These are phyloP conservation scores for Pseudonaja textilis DNA, from an alignment of 2,113 vertebrate species.

Conservation along the genomic window DNA sequence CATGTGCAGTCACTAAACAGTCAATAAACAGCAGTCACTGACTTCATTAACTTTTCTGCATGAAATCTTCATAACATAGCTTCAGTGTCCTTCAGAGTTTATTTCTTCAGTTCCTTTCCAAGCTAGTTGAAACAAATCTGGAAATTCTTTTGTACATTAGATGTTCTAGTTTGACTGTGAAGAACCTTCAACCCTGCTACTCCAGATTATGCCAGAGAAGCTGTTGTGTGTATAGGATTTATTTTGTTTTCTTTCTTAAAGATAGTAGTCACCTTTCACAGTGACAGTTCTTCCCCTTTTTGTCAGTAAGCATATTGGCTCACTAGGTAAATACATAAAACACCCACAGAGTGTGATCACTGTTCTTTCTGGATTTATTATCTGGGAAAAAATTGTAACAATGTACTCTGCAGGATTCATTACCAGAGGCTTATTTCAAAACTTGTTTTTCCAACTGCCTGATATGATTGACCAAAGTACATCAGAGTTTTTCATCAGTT, in stretches of 20 bases:
- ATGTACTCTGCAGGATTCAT: constrained; percentile 32
- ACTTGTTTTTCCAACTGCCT: constrained; percentile 51
- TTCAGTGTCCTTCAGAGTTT: neutral
- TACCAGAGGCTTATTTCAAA: constrained; percentile 46
- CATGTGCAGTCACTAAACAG: neutral
- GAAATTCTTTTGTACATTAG: neutral
- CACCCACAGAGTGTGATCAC: constrained; percentile 28
- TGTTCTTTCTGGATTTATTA: constrained; percentile 49
- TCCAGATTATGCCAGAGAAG: neutral
- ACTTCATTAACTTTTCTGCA: neutral
- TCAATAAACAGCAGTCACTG: neutral
- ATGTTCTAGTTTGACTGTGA: neutral
- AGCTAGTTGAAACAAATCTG: neutral
- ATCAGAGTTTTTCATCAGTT: constrained; percentile 48
- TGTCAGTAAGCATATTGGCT: neutral
- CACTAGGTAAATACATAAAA: constrained; percentile 22
- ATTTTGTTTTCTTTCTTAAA: neutral
- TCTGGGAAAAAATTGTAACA: constrained; percentile 48
- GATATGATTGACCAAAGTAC: constrained; percentile 41
- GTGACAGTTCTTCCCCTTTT: neutral
- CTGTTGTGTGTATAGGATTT: neutral
- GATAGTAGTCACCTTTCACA: neutral
- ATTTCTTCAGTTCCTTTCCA: neutral
- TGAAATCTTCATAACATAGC: neutral
- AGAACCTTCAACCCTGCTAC: neutral